Percentiles rank a stretch among this genome's conserved stretches.
Evolutionary conservation across 1,140 invertebrate genomes (phyloP).

Genomic region (Gerris buenoi): DNA sequence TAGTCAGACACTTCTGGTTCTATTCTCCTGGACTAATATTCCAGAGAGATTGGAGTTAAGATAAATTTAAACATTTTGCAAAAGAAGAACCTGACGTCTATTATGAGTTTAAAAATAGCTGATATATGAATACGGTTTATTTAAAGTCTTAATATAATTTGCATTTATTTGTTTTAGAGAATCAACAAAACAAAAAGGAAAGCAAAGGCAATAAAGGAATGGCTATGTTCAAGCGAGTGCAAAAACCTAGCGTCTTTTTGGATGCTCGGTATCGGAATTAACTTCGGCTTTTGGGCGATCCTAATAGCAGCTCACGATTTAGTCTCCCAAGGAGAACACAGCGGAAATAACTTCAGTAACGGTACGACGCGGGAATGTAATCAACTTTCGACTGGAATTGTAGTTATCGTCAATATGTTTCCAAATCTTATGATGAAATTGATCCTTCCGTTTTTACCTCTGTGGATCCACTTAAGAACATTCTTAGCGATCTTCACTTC

Average conservation of each 20-base stretch:
- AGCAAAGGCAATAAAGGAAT: no score
- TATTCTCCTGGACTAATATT: no score
- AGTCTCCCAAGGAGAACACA: background rate
- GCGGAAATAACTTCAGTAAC: background rate
- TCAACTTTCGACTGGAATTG: constrained; percentile 60
- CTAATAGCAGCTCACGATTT: constrained; percentile 73
- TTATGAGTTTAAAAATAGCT: no score
- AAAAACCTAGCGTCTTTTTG: constrained; percentile 36
- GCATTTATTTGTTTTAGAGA: no score
- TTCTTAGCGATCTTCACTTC: constrained; percentile 40
- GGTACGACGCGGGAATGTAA: constrained; percentile 38
- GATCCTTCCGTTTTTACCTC: constrained; percentile 55
- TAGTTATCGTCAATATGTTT: constrained; percentile 66
- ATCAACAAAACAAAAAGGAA: no score
- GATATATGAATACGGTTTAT: no score
- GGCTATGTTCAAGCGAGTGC: background rate
- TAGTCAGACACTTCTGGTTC: no score
- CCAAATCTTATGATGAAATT: constrained; percentile 61
- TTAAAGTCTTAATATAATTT: no score
- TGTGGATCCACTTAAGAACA: constrained; percentile 45
- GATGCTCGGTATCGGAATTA: constrained; percentile 71
- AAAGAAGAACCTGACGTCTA: no score
- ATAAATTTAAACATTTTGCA: no score
- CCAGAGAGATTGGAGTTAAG: no score
- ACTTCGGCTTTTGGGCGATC: constrained; percentile 82